phyloP scores from a whole-genome alignment of 2,888 invertebrate genomes.

The Melieria picta region DNA sequence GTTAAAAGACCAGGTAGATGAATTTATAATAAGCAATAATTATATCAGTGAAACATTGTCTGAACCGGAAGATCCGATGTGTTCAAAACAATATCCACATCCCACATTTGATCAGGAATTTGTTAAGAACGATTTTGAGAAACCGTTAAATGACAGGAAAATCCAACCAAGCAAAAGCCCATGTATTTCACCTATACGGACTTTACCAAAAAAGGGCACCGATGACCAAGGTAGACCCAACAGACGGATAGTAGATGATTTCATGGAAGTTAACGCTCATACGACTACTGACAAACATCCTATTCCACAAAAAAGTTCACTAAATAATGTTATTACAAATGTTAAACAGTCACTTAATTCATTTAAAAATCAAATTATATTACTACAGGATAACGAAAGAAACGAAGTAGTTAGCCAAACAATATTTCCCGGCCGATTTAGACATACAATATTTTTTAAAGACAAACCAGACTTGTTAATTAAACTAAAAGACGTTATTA shows the following conservation, averaged over 20 bases:
- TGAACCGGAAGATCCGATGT: not conserved
- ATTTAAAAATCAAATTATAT: conserved; percentile 4
- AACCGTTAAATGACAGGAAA: conserved; percentile 12
- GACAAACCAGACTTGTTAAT: not conserved
- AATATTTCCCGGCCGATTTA: not conserved
- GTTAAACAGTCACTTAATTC: not conserved
- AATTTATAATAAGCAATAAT: not conserved
- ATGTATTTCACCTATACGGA: too few relatives aligned
- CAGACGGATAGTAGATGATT: conserved; percentile 25
- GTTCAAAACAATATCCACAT: conserved; percentile 7
- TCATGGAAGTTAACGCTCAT: conserved; percentile 23
- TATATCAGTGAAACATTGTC: not conserved
- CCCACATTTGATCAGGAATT: conserved; percentile 25
- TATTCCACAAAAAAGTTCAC: not conserved
- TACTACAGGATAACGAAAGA: conserved; percentile 1
- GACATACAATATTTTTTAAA: not conserved
- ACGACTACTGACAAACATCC: conserved; percentile 25
- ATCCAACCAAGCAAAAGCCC: not conserved
- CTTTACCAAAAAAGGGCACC: too few relatives aligned
- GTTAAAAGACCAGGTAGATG: too few relatives aligned
- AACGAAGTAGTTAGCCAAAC: not conserved
- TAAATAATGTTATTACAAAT: not conserved
- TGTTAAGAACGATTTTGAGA: conserved; percentile 28
- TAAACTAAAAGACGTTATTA: not conserved
- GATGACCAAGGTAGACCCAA: too few relatives aligned